Evolutionary conservation across 2,113 vertebrate species (phyloP).

Genomic region (Brienomyrus longianalis): DNA sequence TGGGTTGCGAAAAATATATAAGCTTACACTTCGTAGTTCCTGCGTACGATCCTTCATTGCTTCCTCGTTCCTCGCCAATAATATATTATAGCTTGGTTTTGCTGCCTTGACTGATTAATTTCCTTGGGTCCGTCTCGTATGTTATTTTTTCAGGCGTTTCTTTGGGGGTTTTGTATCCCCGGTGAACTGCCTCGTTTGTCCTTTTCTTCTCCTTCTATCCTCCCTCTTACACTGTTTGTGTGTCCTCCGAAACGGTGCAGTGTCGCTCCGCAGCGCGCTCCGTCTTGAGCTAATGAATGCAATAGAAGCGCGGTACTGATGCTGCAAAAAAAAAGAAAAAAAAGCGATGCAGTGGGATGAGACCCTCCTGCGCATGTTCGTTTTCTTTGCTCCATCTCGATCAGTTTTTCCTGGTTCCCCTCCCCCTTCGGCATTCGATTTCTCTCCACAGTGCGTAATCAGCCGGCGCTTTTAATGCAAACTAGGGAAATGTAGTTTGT

Average conservation of each 20-base stretch:
- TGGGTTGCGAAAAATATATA: conserved; percentile 28
- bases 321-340: conserved; percentile 47
- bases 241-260: conserved; percentile 42
- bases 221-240: conserved; percentile 33
- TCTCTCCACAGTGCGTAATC: conserved; percentile 31
- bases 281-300: conserved; percentile 42
- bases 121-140: conserved; percentile 27
- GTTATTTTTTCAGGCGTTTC: conserved; percentile 19
- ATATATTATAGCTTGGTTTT: conserved; percentile 33
- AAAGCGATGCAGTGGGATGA: conserved; percentile 51
- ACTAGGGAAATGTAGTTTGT: conserved; percentile 32
- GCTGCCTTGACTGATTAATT: conserved; percentile 31
- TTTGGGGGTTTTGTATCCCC: conserved; percentile 21
- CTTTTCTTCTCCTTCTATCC: conserved; percentile 5
- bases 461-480: conserved; percentile 8
- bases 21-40: conserved; percentile 54
- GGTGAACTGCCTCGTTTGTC: conserved; percentile 19
- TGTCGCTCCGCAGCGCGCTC: conserved; percentile 45
- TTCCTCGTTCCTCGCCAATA: conserved; percentile 39
- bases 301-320: conserved; percentile 49
- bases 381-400: conserved; percentile 27
- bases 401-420: conserved; percentile 31
- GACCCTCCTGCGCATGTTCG: conserved; percentile 41
- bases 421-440: conserved; percentile 23
- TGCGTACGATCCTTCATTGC: conserved; percentile 54